Evolutionary conservation across 2,797 vertebrate genomes (phyloP).

Genomic region (Epinephelus coioides): DNA sequence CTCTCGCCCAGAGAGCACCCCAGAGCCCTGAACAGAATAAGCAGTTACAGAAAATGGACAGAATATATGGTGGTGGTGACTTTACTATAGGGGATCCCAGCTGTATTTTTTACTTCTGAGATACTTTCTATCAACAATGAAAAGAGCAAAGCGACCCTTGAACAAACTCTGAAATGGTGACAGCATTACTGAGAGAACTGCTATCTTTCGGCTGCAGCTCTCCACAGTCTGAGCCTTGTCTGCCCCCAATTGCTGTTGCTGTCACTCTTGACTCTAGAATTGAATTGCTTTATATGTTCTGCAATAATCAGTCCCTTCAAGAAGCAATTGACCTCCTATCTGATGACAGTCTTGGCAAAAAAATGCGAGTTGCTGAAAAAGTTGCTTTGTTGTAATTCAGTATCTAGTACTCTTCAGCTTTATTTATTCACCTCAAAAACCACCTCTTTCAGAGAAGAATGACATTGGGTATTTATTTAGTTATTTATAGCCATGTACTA

Average conservation of each 20-base stretch:
- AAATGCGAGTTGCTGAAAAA: background rate
- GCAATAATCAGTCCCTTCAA: constrained; percentile 20
- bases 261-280: constrained; percentile 26
- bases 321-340: constrained; percentile 12
- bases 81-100: background rate
- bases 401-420: background rate
- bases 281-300: background rate
- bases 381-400: constrained; percentile 9
- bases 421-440: background rate
- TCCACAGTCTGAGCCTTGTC: background rate
- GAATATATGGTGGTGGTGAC: background rate
- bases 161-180: constrained; percentile 21
- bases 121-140: background rate
- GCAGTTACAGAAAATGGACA: no score
- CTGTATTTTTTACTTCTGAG: constrained; percentile 2
- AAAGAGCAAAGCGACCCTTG: constrained; percentile 7
- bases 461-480: background rate
- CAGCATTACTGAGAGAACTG: constrained; percentile 21
- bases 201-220: constrained; percentile 12
- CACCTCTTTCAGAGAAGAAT: background rate
- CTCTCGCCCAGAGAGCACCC: no score
- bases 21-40: no score
- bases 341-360: background rate
- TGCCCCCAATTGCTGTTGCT: background rate
- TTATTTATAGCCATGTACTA: constrained; percentile 1